Conservation (phyloP, 1,140 invertebrate genomes). For the Eulimnadia texana region DNA sequence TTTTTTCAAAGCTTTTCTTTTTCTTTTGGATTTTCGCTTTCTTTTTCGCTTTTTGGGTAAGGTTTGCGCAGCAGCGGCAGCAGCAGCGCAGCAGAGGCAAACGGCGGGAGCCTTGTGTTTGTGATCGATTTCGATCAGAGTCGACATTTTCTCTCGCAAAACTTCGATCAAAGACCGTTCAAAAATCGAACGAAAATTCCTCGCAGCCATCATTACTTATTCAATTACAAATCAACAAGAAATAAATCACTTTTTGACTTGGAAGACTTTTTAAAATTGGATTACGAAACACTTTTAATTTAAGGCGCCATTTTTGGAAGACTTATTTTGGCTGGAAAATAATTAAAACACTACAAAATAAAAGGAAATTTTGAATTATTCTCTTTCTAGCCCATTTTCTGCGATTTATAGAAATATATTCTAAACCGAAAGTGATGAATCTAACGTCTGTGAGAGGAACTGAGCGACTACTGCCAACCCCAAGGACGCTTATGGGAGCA, state of each 20-base stretch:
- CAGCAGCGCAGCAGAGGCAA: background rate
- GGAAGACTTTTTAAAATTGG: background rate
- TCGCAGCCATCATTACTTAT: background rate
- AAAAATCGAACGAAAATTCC: background rate
- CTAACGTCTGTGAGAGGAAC: too few relatives aligned
- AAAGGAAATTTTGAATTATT: too few relatives aligned
- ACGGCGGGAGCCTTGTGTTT: background rate
- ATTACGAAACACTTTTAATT: too few relatives aligned
- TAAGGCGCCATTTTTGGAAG: background rate
- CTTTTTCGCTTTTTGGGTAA: background rate
- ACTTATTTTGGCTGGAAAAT: too few relatives aligned
- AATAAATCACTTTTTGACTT: too few relatives aligned
- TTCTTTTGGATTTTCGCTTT: background rate
- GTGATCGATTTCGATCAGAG: background rate
- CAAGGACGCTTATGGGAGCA: too few relatives aligned
- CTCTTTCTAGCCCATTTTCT: too few relatives aligned
- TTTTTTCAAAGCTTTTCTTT: background rate
- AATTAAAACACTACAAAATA: too few relatives aligned
- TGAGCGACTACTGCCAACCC: too few relatives aligned
- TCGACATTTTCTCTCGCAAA: background rate
- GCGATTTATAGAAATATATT: too few relatives aligned
- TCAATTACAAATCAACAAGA: too few relatives aligned
- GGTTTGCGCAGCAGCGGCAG: background rate
- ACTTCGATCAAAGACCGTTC: background rate
- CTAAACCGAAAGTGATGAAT: too few relatives aligned